Percentiles rank a stretch among this genome's conserved stretches.
phyloP scores from a whole-genome alignment of 1,140 invertebrate species.

The Temnothorax longispinosus region DNA sequence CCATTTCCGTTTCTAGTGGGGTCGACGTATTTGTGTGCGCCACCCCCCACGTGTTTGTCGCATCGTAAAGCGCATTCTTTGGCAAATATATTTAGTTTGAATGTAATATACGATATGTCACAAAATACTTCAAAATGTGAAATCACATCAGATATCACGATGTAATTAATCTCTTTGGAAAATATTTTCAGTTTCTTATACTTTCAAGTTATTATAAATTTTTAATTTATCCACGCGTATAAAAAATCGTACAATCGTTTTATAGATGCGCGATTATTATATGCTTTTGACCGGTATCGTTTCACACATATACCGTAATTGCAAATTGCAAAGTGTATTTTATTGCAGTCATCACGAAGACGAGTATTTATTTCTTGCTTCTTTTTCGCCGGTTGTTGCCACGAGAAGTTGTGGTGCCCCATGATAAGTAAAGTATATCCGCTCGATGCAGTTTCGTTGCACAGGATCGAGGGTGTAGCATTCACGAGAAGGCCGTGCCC shows the following conservation, averaged over 20 bases:
- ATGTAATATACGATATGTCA: background rate
- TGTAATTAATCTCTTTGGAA: background rate
- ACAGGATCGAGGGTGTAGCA: slow-evolving; percentile 54
- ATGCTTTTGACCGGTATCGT: slow-evolving; percentile 15
- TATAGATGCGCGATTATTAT: background rate
- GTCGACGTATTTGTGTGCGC: slow-evolving; percentile 28
- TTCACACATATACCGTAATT: background rate
- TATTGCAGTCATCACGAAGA: background rate
- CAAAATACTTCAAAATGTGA: background rate
- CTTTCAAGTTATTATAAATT: background rate
- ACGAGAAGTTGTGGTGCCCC: slow-evolving; percentile 5
- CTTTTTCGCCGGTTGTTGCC: background rate
- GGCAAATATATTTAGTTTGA: background rate
- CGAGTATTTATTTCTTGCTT: background rate
- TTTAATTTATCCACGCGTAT: background rate
- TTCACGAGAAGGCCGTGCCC: slow-evolving; percentile 65
- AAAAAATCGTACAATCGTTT: background rate
- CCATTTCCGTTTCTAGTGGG: slow-evolving; percentile 67
- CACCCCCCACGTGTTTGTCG: background rate
- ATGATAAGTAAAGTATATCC: slow-evolving; percentile 63
- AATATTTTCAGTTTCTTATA: background rate
- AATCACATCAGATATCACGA: background rate
- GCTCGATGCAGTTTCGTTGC: slow-evolving; percentile 42
- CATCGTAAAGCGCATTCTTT: background rate
- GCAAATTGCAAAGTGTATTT: background rate